Evolutionary conservation across 2,888 invertebrate species (phyloP), one percentile per base, ranked within the genome.

Genomic region (Drosophila bunnanda): DNA sequence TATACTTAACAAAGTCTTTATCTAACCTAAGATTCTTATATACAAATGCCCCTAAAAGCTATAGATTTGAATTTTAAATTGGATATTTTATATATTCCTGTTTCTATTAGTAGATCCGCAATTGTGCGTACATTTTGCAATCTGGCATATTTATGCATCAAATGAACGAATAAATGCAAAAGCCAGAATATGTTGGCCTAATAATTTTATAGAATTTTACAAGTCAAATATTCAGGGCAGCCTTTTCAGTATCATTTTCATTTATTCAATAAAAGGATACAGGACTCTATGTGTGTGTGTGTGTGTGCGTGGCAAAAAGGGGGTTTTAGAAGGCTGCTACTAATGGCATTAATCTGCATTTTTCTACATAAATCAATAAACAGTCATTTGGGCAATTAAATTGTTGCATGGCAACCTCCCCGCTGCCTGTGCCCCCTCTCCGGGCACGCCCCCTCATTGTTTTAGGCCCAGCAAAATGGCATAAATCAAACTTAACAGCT

Each of bases 401-500:
- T 79, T 78, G 80, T 80, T 80, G 81, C 81, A 81, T 81, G 77
- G 80, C 80, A 64, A 65, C 66, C 66, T 39, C 46, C 39, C n/a
- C 8, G 13, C 25, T 28, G n/a, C n/a, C 28, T 25, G 32, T 41
- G 34, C 60, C 43, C 48, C 39, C 7, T 22, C 48, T 25, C 25
- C 41, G 20, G 30, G 46, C 22, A 39, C 67, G 54, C 67, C 67
- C 48, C 41, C 60, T 36, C 54, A 54, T 64, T 53, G 43, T 70
- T 75, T 60, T 59, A 54, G 55, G 46, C 53, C 57, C 54, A 32
- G 58, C 64, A 76, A 70, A 76, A 74, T 69, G 65, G 72, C 68
- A 80, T 80, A 80, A 80, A 80, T 80, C 80, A 80, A 80, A 81
- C 70, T 78, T 64, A 79, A 79, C 76, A 79, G 77, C 67, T 75